A percentile compares a stretch with the other conserved stretches of the same genome.
Evolutionary conservation across 2,113 vertebrate genomes (phyloP).

Genomic region (Colossoma macropomum): DNA sequence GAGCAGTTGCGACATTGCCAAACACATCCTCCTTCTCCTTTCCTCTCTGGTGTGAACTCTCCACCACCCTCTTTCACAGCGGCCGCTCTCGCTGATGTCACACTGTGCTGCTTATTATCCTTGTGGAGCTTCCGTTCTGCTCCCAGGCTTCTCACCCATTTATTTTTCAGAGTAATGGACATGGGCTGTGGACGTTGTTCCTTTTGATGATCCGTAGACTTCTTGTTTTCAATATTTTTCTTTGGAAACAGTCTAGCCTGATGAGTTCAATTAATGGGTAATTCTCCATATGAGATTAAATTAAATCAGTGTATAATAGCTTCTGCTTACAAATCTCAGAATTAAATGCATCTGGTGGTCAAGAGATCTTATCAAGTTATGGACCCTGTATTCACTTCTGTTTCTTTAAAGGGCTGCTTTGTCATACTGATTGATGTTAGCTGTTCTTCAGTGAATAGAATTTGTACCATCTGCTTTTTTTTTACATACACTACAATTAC

Average conservation of each 20-base stretch:
- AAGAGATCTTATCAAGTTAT: too few relatives aligned
- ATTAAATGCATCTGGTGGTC: too few relatives aligned
- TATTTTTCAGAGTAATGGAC: not conserved
- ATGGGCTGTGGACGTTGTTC: not conserved
- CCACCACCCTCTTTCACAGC: not conserved
- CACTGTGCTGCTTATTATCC: constrained; percentile 2
- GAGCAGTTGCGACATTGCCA: constrained; percentile 21
- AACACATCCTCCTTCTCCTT: not conserved
- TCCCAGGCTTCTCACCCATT: not conserved
- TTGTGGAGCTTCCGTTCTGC: not conserved
- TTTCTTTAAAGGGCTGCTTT: too few relatives aligned
- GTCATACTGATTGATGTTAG: too few relatives aligned
- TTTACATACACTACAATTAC: too few relatives aligned
- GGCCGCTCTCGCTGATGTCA: not conserved
- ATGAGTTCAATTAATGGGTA: not conserved
- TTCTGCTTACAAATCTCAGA: too few relatives aligned
- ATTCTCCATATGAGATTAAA: not conserved
- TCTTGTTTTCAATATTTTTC: too few relatives aligned
- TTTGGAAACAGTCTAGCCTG: not conserved
- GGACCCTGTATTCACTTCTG: too few relatives aligned
- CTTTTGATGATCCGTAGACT: not conserved
- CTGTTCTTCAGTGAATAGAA: too few relatives aligned
- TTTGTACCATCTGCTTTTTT: too few relatives aligned
- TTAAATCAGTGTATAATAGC: too few relatives aligned
- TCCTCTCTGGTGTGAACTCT: constrained; percentile 31